phyloP scores from a whole-genome alignment of 2,113 vertebrate species.

The Clupea harengus region DNA sequence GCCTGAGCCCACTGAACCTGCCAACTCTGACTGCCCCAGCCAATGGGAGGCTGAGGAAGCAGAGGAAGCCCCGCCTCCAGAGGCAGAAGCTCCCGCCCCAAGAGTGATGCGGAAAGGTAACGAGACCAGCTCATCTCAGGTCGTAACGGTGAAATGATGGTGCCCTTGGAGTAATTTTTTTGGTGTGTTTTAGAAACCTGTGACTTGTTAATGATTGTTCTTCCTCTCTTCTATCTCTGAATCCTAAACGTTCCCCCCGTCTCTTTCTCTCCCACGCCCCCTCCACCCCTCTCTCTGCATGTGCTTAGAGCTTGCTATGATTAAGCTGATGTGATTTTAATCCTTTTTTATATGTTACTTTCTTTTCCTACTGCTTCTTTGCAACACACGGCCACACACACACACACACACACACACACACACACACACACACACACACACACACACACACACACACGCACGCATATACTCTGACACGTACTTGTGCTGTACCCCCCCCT shows the following conservation, averaged over 20 bases:
- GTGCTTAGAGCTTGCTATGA: constrained; percentile 50
- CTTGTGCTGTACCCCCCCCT: constrained; percentile 16
- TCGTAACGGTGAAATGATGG: background rate
- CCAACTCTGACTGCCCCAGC: constrained; percentile 35
- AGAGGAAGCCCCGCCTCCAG: constrained; percentile 32
- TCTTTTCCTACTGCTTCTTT: constrained; percentile 31
- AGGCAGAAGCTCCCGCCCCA: constrained; percentile 36
- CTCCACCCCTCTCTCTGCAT: constrained; percentile 50
- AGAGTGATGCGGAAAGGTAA: constrained; percentile 72
- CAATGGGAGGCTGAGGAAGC: constrained; percentile 48
- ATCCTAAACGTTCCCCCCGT: background rate
- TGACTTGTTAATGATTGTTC: background rate
- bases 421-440: background rate
- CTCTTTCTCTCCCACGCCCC: background rate
- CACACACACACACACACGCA: constrained; percentile 14
- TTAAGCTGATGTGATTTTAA: constrained; percentile 42
- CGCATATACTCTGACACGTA: background rate
- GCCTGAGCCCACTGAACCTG: constrained; percentile 49
- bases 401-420: background rate
- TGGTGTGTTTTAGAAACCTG: background rate
- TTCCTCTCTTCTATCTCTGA: background rate
- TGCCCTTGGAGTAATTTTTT: background rate
- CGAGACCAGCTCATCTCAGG: background rate
- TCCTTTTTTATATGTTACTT: constrained; percentile 29
- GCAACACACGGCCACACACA: constrained; percentile 15